Percentiles rank a stretch among this genome's conserved stretches.
These are phyloP conservation scores for Aphelinus certus DNA, from an alignment of 1,140 invertebrate genomes.

Conservation along the genomic window DNA sequence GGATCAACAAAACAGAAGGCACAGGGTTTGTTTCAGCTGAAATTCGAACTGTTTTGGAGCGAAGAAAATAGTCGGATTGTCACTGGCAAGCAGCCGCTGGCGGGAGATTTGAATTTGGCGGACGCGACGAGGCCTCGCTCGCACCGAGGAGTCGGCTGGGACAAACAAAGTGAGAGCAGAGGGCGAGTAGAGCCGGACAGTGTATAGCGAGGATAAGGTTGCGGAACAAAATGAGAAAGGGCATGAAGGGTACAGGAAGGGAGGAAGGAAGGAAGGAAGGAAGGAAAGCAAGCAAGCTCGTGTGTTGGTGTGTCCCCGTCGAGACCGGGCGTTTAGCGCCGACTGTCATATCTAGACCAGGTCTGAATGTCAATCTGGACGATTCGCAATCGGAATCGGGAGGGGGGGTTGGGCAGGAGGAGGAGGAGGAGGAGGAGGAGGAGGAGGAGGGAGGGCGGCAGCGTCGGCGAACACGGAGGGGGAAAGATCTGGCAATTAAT, in stretches of 20 bases:
- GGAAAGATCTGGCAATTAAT: slow-evolving; percentile 47
- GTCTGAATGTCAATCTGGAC: slow-evolving; percentile 53
- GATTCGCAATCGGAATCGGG: slow-evolving; percentile 43
- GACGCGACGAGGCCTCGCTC: too few relatives aligned
- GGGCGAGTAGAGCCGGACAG: too few relatives aligned
- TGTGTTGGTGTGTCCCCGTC: slow-evolving; percentile 33
- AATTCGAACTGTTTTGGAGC: too few relatives aligned
- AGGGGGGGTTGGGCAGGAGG: slow-evolving; percentile 31
- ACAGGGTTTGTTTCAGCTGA: too few relatives aligned
- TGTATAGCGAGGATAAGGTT: too few relatives aligned
- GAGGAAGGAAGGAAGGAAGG: background rate
- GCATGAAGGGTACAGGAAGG: background rate
- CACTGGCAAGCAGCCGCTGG: too few relatives aligned
- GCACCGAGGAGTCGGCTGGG: too few relatives aligned
- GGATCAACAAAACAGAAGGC: too few relatives aligned
- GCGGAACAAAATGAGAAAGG: too few relatives aligned
- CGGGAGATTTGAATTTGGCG: too few relatives aligned
- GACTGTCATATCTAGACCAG: slow-evolving; percentile 49
- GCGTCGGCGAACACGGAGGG: background rate
- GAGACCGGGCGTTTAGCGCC: slow-evolving; percentile 43
- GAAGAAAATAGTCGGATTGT: too few relatives aligned
- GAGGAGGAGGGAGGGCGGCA: slow-evolving; percentile 1
- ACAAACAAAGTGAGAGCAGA: too few relatives aligned
- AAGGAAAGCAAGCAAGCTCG: background rate
- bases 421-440: background rate